Evolutionary conservation across 2,797 vertebrate genomes (phyloP), one percentile per base, ranked within the genome.

Genomic region (Fratercula arctica): DNA sequence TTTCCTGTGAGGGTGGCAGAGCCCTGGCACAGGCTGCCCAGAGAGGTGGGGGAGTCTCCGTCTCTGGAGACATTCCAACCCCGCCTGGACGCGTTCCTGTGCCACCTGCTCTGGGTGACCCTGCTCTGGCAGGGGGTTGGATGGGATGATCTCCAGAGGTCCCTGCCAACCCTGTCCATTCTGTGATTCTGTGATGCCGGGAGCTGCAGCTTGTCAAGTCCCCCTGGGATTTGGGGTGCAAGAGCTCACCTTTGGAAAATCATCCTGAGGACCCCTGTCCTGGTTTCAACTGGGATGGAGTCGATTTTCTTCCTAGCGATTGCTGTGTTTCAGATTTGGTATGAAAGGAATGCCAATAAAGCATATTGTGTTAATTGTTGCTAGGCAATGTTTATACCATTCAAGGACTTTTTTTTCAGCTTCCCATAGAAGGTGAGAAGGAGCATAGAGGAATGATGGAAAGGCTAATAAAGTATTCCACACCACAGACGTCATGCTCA

Each of bases 121-220:
- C 43, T 45, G 18, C 43, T 19, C 18, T 19, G 45, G 18, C 45
- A 10, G 45, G 45, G 45, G 45, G 18, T 19, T 19, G 18, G 45
- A 19, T 3, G 18, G 9, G 45, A 19, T 45, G 43, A 7, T 45
- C 43, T 45, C 43, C 43, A 45, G 45, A 45, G 45, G 18, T 45
- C 45, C 45, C 45, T 45, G 19, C 45, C 45, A 8, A 19, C 45
- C 45, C 45, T 18, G 4, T 9, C 45, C 45, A 45, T 18, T 45
- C 18, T 45, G 45, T 4, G 45, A 45, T 19, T 45, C 35, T 3
- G 2, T 1, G 24, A 57, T 15, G 24, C 60, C 0, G 0, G 39
- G 29, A 82, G 54, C 87, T 45, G 67, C 63, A 46, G 33, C 20
- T 82, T n/a, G 21, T 10, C 0, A 0, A 3, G 11, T 59, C 6